phyloP scores from a whole-genome alignment of 1,140 invertebrate genomes.

The Temnothorax nylanderi region DNA sequence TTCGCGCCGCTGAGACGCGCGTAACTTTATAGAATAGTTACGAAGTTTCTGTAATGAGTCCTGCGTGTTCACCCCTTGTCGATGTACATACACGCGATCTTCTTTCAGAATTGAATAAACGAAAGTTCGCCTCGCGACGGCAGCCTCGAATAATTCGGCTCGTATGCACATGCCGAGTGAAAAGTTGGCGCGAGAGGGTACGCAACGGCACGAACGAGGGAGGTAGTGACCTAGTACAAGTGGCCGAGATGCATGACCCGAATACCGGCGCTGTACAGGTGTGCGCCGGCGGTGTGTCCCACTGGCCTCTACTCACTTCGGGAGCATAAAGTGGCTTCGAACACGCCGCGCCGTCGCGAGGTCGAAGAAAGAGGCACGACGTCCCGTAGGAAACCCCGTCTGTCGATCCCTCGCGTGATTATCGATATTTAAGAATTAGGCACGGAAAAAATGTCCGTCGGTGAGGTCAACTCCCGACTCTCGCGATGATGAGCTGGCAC shows the following conservation, averaged over 20 bases:
- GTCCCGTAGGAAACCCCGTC: constrained; percentile 56
- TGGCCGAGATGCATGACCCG: constrained; percentile 84
- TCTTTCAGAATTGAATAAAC: background rate
- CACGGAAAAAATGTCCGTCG: background rate
- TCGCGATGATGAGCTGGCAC: background rate
- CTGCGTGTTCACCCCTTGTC: constrained; percentile 3
- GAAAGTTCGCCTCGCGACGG: background rate
- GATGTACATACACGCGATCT: background rate
- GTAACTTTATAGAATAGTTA: constrained; percentile 1
- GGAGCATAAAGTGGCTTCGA: constrained; percentile 54
- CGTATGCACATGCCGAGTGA: background rate
- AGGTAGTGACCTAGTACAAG: constrained; percentile 82
- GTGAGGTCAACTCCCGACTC: background rate
- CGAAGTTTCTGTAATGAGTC: background rate
- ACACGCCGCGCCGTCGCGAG: constrained; percentile 39
- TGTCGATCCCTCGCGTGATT: constrained; percentile 58
- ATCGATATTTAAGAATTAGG: constrained; percentile 39
- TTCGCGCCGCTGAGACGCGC: background rate
- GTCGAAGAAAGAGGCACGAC: constrained; percentile 54
- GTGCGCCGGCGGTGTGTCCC: constrained; percentile 73
- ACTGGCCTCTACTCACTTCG: constrained; percentile 79
- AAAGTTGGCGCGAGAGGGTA: constrained; percentile 6
- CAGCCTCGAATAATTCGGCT: background rate
- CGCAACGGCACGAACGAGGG: constrained; percentile 57
- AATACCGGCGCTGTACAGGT: constrained; percentile 82